A percentile compares a stretch with the other conserved stretches of the same genome.
Evolutionary conservation across 2,888 invertebrate species (phyloP).

Genomic region (Nomada lathburiana): DNA sequence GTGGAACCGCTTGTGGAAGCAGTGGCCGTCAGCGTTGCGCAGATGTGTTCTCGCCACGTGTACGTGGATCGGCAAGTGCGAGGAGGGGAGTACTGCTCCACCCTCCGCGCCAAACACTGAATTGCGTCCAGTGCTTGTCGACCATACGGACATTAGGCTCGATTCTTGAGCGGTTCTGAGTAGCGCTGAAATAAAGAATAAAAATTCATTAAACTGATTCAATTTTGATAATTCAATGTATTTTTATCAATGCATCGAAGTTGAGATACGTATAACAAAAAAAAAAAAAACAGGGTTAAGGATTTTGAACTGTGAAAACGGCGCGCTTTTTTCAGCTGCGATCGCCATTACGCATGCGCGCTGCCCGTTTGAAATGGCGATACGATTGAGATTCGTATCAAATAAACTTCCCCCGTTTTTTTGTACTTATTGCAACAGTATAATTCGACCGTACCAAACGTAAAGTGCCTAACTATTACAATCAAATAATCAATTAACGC

Average conservation of each 20-base stretch:
- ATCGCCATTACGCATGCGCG: background rate
- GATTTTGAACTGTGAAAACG: too few species aligned
- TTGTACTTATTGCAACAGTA: too few species aligned
- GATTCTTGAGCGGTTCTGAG: constrained; percentile 70
- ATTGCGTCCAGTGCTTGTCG: constrained; percentile 83
- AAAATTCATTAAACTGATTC: background rate
- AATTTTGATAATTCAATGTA: background rate
- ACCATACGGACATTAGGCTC: constrained; percentile 84
- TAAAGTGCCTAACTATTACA: too few species aligned
- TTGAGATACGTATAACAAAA: too few species aligned
- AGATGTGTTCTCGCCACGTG: constrained; percentile 76
- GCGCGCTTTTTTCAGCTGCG: background rate
- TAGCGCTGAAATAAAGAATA: constrained; percentile 69
- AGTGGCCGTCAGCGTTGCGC: constrained; percentile 79
- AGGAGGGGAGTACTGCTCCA: constrained; percentile 75
- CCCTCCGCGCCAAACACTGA: constrained; percentile 82
- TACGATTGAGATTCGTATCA: background rate
- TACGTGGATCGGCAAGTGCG: constrained; percentile 77
- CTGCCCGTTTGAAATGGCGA: too few species aligned
- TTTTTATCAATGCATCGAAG: too few species aligned
- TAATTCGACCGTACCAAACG: too few species aligned
- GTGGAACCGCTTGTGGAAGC: constrained; percentile 81
- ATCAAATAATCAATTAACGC: background rate
- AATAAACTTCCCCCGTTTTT: background rate
- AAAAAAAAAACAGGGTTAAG: too few species aligned